A percentile compares a stretch with the other conserved stretches of the same genome.
These are phyloP conservation scores for Leptestheria dahalacensis DNA, from an alignment of 1,140 invertebrate species.

Conservation along the genomic window DNA sequence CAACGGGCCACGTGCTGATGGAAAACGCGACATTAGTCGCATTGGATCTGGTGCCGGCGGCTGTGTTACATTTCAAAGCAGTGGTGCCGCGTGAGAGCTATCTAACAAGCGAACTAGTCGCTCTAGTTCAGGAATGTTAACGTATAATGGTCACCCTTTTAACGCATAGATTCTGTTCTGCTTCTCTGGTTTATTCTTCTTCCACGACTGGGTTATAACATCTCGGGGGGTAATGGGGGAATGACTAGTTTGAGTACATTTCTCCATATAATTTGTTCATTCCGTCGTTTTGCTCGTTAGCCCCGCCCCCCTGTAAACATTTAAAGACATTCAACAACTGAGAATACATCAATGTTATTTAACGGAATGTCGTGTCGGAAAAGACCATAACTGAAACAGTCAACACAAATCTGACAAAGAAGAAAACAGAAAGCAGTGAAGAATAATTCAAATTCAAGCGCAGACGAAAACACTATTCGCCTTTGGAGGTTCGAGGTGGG, in stretches of 20 bases:
- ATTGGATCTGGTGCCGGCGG: conserved; percentile 54
- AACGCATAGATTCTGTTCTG: too few relatives aligned
- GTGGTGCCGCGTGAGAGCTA: conserved; percentile 37
- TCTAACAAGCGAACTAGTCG: conserved; percentile 56
- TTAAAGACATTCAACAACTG: too few relatives aligned
- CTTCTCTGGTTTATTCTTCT: too few relatives aligned
- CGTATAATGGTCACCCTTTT: not conserved
- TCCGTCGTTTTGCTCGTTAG: too few relatives aligned
- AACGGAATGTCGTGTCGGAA: too few relatives aligned
- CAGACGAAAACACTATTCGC: not conserved
- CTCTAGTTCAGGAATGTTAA: conserved; percentile 37
- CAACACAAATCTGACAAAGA: not conserved
- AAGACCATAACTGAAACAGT: too few relatives aligned
- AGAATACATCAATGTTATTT: too few relatives aligned
- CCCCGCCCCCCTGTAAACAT: too few relatives aligned
- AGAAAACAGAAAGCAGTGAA: not conserved
- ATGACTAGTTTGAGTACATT: not conserved
- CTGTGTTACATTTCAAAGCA: conserved; percentile 47
- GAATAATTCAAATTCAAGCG: not conserved
- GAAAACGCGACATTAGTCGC: conserved; percentile 49
- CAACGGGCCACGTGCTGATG: conserved; percentile 37
- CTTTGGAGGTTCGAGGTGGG: conserved; percentile 14
- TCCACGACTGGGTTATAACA: too few relatives aligned
- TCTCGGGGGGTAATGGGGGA: too few relatives aligned
- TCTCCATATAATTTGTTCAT: not conserved